A percentile compares a stretch with the other conserved stretches of the same genome.
phyloP scores from a whole-genome alignment of 2,113 vertebrate species.

The Microtus oregoni region DNA sequence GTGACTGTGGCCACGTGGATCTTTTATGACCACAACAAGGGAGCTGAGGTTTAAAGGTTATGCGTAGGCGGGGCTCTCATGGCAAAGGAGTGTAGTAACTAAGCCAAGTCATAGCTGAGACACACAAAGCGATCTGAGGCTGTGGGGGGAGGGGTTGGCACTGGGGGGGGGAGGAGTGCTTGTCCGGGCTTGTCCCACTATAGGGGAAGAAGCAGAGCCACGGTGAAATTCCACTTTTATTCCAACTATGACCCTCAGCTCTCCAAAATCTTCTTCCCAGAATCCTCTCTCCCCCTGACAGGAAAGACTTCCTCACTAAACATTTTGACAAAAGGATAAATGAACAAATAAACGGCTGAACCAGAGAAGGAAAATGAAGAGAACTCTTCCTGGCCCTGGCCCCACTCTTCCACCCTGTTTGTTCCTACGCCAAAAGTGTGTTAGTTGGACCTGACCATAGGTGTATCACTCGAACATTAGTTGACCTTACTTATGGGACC shows the following conservation, averaged over 20 bases:
- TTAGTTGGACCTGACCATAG: background rate
- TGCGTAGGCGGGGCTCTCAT: conserved; percentile 46
- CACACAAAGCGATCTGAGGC: background rate
- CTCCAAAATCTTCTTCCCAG: background rate
- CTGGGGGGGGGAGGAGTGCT: background rate
- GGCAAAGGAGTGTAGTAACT: conserved; percentile 29
- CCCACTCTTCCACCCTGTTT: background rate
- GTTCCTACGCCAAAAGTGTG: background rate
- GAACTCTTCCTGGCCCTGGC: background rate
- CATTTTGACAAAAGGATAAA: conserved; percentile 20
- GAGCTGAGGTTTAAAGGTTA: conserved; percentile 45
- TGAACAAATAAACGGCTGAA: background rate
- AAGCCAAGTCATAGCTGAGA: conserved; percentile 26
- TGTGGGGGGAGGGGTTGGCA: background rate
- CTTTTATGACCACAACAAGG: conserved; percentile 71
- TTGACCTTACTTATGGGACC: background rate
- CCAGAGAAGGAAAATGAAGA: background rate
- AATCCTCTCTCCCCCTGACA: background rate
- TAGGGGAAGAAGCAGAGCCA: background rate
- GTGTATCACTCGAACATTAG: background rate
- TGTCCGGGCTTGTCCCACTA: background rate
- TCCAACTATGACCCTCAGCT: background rate
- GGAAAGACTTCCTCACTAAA: conserved; percentile 8
- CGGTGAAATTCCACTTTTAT: background rate
- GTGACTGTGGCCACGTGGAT: background rate